These are phyloP conservation scores for Drosophila atripex DNA, from an alignment of 2,888 invertebrate species.

Conservation along the genomic window DNA sequence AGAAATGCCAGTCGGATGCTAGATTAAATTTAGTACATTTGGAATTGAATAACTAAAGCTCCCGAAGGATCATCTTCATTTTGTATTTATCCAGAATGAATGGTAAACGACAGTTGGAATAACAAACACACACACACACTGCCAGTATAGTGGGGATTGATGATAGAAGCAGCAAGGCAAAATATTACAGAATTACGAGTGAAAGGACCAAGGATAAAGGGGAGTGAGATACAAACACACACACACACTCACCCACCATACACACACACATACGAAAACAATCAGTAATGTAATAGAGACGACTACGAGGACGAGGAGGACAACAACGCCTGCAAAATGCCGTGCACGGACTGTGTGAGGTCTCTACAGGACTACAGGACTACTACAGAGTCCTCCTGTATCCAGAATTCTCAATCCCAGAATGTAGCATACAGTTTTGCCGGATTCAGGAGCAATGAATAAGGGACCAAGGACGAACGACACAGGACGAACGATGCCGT, in stretches of 20 bases:
- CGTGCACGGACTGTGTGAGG: constrained; percentile 14
- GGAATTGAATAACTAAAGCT: constrained; percentile 80
- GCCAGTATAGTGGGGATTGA: constrained; percentile 54
- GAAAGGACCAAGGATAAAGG: constrained; percentile 26
- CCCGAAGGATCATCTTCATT: constrained; percentile 80
- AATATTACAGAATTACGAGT: constrained; percentile 69
- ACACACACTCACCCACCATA: no score
- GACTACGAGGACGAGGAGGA: constrained; percentile 46
- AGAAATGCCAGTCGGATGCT: constrained; percentile 57
- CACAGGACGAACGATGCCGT: constrained; percentile 28
- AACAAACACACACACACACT: constrained; percentile 60
- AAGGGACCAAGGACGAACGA: constrained; percentile 4
- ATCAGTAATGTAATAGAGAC: constrained; percentile 77
- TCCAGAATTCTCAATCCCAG: not conserved
- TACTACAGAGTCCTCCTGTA: not conserved
- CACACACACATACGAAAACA: constrained; percentile 66
- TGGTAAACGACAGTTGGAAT: constrained; percentile 76
- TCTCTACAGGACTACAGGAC: no score
- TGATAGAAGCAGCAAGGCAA: constrained; percentile 65
- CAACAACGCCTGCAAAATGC: constrained; percentile 38
- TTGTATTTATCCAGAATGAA: constrained; percentile 80
- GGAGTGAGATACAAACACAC: not conserved
- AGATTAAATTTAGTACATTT: constrained; percentile 80
- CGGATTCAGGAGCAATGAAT: constrained; percentile 2
- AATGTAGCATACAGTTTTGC: constrained; percentile 5